Percentiles rank a stretch among this genome's conserved stretches.
These are phyloP conservation scores for Cataglyphis rosenhaueri DNA, from an alignment of 2,888 invertebrate genomes.

Conservation along the genomic window DNA sequence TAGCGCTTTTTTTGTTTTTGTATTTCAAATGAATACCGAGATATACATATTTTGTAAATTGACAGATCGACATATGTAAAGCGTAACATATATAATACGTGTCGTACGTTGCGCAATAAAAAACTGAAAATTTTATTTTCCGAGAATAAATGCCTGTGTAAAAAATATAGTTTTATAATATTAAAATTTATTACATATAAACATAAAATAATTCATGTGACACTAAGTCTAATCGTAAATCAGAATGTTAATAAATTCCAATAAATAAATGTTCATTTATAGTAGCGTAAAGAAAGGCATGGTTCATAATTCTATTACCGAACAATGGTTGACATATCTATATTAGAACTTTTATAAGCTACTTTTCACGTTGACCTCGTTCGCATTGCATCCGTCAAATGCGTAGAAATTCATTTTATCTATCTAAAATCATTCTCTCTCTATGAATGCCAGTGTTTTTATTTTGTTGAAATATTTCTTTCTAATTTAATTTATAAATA, in stretches of 20 bases:
- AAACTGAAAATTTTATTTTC: background rate
- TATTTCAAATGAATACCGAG: background rate
- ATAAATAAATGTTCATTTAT: conserved; percentile 32
- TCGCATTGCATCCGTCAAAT: conserved; percentile 48
- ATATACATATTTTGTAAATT: background rate
- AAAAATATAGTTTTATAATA: background rate
- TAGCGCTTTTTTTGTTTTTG: conserved; percentile 18
- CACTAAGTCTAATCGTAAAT: conserved; percentile 24
- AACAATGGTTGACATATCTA: conserved; percentile 35
- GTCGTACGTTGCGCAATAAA: background rate
- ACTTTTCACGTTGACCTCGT: conserved; percentile 69
- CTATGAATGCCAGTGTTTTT: background rate
- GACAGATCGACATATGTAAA: background rate
- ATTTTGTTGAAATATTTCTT: background rate
- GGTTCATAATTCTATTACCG: conserved; percentile 18
- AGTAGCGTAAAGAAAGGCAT: background rate
- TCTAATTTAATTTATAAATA: background rate
- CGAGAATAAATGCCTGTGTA: background rate
- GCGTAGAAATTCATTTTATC: conserved; percentile 59
- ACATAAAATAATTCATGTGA: background rate
- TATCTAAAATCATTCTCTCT: conserved; percentile 61
- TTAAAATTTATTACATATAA: background rate
- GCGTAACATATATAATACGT: background rate
- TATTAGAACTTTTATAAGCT: conserved; percentile 38
- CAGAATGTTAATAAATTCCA: conserved; percentile 26